These are phyloP conservation scores for Campoletis raptor DNA, from an alignment of 2,888 invertebrate species.

Conservation along the genomic window DNA sequence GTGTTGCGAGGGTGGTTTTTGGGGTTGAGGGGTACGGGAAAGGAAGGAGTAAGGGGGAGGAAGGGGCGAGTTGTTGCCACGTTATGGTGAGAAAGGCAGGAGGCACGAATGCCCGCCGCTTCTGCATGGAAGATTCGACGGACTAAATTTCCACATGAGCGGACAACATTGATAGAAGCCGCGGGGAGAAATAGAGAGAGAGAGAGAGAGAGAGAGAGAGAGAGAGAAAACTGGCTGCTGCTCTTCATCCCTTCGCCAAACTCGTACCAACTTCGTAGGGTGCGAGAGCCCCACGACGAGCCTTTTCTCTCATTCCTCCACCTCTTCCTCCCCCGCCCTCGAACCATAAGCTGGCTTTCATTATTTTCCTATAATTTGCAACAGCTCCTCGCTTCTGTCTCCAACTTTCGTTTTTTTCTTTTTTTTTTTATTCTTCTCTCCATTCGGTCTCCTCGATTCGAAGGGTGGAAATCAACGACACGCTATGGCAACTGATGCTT, in stretches of 20 bases:
- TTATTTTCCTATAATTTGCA: conserved; percentile 84
- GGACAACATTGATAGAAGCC: conserved; percentile 84
- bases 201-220: conserved; percentile 71
- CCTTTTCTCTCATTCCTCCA: conserved; percentile 67
- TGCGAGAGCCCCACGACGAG: conserved; percentile 68
- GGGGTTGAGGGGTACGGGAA: conserved; percentile 80
- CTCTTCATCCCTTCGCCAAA: conserved; percentile 82
- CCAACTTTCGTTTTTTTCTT: conserved; percentile 30
- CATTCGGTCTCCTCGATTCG: conserved; percentile 1
- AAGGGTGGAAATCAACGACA: not conserved
- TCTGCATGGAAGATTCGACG: conserved; percentile 82
- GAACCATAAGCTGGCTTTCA: conserved; percentile 82
- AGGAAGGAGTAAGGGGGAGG: conserved; percentile 33
- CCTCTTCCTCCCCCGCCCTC: conserved; percentile 46
- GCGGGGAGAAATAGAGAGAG: conserved; percentile 73
- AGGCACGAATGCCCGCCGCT: conserved; percentile 80
- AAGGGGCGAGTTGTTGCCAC: conserved; percentile 56
- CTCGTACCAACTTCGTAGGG: conserved; percentile 79
- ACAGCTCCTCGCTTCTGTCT: conserved; percentile 75
- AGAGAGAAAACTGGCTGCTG: conserved; percentile 70
- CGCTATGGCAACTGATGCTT: conserved; percentile 4
- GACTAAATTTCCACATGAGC: conserved; percentile 84
- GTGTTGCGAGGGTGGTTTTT: conserved; percentile 69
- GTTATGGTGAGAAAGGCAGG: conserved; percentile 84
- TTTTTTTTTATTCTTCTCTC: conserved; percentile 19